phyloP scores from a whole-genome alignment of 2,113 vertebrate genomes.

The Vicugna pacos region DNA sequence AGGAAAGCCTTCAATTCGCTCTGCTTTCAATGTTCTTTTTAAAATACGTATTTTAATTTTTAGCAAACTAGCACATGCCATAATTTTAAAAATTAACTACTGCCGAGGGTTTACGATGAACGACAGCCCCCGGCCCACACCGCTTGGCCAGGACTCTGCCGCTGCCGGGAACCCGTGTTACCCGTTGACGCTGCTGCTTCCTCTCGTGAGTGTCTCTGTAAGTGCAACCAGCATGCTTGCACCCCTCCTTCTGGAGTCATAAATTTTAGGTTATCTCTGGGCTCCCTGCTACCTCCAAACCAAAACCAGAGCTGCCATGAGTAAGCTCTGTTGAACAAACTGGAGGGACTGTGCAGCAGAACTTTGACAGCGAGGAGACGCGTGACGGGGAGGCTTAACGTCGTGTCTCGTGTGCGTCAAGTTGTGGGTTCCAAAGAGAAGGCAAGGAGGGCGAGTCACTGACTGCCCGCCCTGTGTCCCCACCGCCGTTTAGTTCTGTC shows the following conservation, averaged over 20 bases:
- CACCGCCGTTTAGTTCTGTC: neutral
- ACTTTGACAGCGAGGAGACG: neutral
- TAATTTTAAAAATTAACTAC: neutral
- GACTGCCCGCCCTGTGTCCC: neutral
- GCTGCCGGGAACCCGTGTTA: neutral
- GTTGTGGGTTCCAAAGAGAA: neutral
- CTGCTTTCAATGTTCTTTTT: neutral
- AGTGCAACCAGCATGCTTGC: no score
- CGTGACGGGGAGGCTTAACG: neutral
- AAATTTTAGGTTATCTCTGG: neutral
- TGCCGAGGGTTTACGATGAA: neutral
- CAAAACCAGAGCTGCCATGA: neutral
- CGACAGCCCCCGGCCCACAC: accelerated
- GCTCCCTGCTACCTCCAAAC: neutral
- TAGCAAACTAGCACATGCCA: neutral
- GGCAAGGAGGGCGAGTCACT: neutral
- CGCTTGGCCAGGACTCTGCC: neutral
- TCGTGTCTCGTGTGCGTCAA: neutral
- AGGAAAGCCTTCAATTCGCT: neutral
- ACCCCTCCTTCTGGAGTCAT: neutral
- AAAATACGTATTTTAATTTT: neutral
- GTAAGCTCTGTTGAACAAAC: neutral
- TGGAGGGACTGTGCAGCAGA: neutral
- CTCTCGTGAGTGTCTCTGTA: neutral
- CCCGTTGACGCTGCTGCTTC: neutral